Base-by-base conservation (phyloP, 2,797 vertebrate species). In the Melanogrammus aeglefinus region DNA sequence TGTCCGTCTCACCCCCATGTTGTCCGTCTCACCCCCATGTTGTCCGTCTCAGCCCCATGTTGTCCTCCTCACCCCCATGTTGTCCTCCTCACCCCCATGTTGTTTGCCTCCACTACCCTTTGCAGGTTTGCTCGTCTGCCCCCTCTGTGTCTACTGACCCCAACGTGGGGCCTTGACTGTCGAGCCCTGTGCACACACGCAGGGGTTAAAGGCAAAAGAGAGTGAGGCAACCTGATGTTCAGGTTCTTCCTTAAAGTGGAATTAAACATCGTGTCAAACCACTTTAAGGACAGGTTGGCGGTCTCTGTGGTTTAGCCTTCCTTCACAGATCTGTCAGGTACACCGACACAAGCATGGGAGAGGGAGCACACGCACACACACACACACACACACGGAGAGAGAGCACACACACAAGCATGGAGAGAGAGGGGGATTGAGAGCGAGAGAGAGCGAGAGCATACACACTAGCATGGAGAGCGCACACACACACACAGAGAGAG, bases 341-440 rank as follows among this genome's bases (percentile, higher is more conserved):
- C 70, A 33, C 33, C 8, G 31, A 5, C 47, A 5, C 47, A 57
- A 14, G 14, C 44, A 47, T 13, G 31, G 31, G 31, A 33, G 31
- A 33, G 44, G 0, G 44, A 2, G 44, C 44, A 24, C 51, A 77
- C 63, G 70, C 75, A 70, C 35, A 76, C 75, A 69, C 35, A 39
- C 51, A 70, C 57, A 41, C 73, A 74, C 75, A 66, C 75, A 69
- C 75, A 76, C 51, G 24, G 12, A 29, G n/a, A 71, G 6, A 31
- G 5, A 71, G 29, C 33, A 38, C 35, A 75, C 36, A 75, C 21
- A 70, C 66, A 41, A 2, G 6, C 18, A 21, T 31, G 29, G 29
- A 33, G 31, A 33, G 31, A 33, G 31, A 31, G 31, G 31, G 31
- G 31, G 31, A 31, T 29, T 1, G 31, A 1, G 31, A 31, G 31